Conservation (phyloP, 2,888 invertebrate genomes). For the Lymantria monacha region DNA sequence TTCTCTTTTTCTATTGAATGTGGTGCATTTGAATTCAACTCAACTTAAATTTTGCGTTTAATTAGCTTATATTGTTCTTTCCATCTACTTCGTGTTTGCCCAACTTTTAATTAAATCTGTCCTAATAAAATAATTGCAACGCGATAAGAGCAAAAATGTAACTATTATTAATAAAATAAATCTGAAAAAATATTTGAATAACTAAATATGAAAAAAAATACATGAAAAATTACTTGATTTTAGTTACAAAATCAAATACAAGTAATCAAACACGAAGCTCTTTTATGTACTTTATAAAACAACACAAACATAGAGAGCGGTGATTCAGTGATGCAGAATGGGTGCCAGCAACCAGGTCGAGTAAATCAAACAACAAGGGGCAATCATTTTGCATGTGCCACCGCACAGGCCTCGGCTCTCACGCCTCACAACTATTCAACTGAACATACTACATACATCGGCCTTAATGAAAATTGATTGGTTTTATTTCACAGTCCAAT, state of each 20-base stretch:
- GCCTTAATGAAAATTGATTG: constrained; percentile 33
- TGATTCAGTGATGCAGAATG: constrained; percentile 47
- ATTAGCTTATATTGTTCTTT: too few relatives aligned
- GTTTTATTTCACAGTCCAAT: constrained; percentile 14
- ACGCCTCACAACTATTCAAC: constrained; percentile 37
- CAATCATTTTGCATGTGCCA: constrained; percentile 55
- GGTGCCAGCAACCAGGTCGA: constrained; percentile 52
- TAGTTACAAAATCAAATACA: neutral
- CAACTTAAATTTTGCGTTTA: too few relatives aligned
- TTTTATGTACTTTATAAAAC: constrained; percentile 17
- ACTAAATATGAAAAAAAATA: too few relatives aligned
- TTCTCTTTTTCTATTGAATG: too few relatives aligned
- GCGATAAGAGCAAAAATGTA: too few relatives aligned
- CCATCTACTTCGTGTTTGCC: too few relatives aligned
- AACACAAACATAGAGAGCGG: constrained; percentile 33
- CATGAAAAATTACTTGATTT: neutral
- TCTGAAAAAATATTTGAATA: too few relatives aligned
- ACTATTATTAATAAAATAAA: too few relatives aligned
- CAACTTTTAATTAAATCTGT: too few relatives aligned
- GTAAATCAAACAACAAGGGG: constrained; percentile 68
- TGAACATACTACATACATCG: constrained; percentile 32
- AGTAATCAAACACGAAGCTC: too few relatives aligned
- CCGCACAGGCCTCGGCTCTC: constrained; percentile 33
- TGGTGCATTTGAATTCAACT: too few relatives aligned
- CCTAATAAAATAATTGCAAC: too few relatives aligned